Base-by-base conservation (phyloP, 2,888 invertebrate species). In the Dryococelus australis region DNA sequence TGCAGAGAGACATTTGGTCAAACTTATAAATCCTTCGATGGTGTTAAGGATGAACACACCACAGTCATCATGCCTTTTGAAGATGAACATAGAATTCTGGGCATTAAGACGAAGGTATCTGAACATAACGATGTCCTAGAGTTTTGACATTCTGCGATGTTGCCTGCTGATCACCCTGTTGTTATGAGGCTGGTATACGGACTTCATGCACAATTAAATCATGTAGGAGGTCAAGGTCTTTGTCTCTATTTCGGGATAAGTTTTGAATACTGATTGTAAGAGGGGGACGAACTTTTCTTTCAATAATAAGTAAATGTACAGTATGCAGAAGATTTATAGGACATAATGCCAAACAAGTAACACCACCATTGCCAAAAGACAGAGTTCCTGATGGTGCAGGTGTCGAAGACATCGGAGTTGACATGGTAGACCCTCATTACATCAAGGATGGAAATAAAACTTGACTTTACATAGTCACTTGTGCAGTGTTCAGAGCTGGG, bases 401-500 rank as follows among this genome's bases (percentile, higher is more conserved):
- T 16, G 2, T 51, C 20, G 91, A 35, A 35, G 35, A 3, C 35
- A 35, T 35, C 35, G 35, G 35, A 35, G 35, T 35, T 35, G 35
- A 35, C 35, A 35, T 35, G 35, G 35, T 4, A 35, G 35, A 4
- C 35, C 4, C 35, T 35, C 35, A 3, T 35, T 35, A 35, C 35
- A 1, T 35, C 35, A 35, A 35, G 35, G 35, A 35, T 35, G 35
- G 35, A 35, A 35, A 88, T 26, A 91, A 91, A 85, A 90, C 88
- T 9, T 92, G 91, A 91, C 90, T 92, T n/a, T 89, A 89, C 16
- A 53, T 93, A 10, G 91, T 91, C 87, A 92, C 92, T 0, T 93
- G 92, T 90, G 91, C 92, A 0, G 35, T 1, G 35, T 35, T 35
- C 35, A 35, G 35, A 35, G 35, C 4, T 35, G 35, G 1, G 35